Conservation (phyloP, 2,113 vertebrate genomes). For the Trematocara macrostoma region DNA sequence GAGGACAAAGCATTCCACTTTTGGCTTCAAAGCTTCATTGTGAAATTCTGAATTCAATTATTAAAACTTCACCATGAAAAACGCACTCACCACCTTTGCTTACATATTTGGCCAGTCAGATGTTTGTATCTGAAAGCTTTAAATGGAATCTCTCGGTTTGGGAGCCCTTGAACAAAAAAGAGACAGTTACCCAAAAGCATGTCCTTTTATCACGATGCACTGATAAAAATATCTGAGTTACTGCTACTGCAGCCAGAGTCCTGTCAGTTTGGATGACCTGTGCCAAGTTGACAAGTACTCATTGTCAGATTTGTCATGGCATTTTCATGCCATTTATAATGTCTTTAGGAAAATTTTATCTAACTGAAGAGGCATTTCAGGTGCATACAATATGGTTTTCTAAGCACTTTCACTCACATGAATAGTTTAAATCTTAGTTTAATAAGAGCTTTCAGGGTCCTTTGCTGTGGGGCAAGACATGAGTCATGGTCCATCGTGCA, state of each 20-base stretch:
- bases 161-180: slow-evolving; percentile 13
- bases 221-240: slow-evolving; percentile 44
- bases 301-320: slow-evolving; percentile 24
- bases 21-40: not conserved
- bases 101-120: not conserved
- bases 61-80: not conserved
- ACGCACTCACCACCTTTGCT: not conserved
- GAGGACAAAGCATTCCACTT: not conserved
- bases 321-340: not conserved
- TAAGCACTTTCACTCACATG: not conserved
- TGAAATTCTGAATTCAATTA: not conserved
- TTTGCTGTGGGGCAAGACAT: not conserved
- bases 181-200: slow-evolving; percentile 34
- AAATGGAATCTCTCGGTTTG: not conserved
- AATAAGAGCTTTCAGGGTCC: slow-evolving; percentile 10
- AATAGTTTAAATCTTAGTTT: slow-evolving; percentile 15
- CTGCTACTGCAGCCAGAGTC: slow-evolving; percentile 28
- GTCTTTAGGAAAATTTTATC: not conserved
- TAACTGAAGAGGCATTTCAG: not conserved
- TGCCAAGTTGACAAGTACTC: slow-evolving; percentile 30
- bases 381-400: not conserved
- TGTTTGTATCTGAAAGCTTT: not conserved
- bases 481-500: not conserved
- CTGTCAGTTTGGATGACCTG: slow-evolving; percentile 52
- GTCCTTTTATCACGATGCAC: slow-evolving; percentile 17